phyloP scores from a whole-genome alignment of 2,797 vertebrate species.

The Syngnathus acus region DNA sequence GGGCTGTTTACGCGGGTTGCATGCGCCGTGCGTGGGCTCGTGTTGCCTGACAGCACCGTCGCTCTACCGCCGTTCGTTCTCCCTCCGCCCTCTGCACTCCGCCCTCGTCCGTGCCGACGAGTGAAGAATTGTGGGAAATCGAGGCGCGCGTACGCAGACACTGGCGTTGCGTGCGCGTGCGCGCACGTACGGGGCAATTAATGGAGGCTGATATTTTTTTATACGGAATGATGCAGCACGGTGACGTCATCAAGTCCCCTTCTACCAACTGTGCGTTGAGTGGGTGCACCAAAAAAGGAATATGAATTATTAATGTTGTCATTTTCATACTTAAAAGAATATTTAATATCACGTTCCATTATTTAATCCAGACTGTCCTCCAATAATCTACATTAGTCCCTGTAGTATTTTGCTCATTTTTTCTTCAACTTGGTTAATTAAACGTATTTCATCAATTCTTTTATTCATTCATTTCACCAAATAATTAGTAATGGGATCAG shows the following conservation, averaged over 20 bases:
- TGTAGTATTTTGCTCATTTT: no score
- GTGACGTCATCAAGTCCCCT: conserved; percentile 3
- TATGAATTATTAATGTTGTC: not conserved
- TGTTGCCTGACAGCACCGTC: conserved; percentile 59
- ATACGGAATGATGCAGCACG: conserved; percentile 3
- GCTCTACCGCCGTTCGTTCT: conserved; percentile 16
- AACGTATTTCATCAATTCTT: no score
- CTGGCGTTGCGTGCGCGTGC: not conserved
- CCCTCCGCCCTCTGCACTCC: conserved; percentile 46
- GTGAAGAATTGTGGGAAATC: conserved; percentile 62
- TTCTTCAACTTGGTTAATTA: no score
- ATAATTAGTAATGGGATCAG: no score
- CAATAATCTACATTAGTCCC: no score
- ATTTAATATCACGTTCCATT: not conserved
- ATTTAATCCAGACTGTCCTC: no score
- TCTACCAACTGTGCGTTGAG: not conserved
- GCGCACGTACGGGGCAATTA: conserved; percentile 15
- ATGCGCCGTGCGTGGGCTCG: conserved; percentile 38
- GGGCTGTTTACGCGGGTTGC: conserved; percentile 31
- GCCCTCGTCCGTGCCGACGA: conserved; percentile 35
- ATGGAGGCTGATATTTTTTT: conserved; percentile 25
- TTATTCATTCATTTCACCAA: no score
- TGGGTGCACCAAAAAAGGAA: not conserved
- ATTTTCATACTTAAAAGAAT: not conserved
- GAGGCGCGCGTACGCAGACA: conserved; percentile 2